Evolutionary conservation across 2,797 vertebrate species (phyloP), one percentile per base, ranked within the genome.

Genomic region (Antennarius maculatus): DNA sequence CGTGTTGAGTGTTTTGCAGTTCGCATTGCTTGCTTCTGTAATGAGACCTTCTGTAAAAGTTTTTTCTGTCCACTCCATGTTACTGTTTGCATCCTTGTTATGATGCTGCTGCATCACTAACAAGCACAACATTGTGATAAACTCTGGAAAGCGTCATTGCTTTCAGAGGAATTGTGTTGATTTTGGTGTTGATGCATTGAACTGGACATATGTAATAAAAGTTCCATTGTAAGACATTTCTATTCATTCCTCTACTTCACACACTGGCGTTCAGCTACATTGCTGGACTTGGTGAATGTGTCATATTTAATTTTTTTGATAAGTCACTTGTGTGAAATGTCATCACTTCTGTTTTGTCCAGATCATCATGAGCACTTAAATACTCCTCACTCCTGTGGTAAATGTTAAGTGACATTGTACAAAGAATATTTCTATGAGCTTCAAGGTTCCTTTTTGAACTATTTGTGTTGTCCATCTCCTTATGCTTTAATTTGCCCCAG

Each of bases 321-420:
- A 8, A 55, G 14, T 54, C 15, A 65, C 81, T 15, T 48, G 6
- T 16, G 13, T 15, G 18, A 54, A 68, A 55, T 47, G 1, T 0
- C 54, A 60, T 66, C 0, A 42, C 70, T 70, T 64, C 39, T 7
- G 41, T 59, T 72, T 69, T 86, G 91, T 93, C 90, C 91, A 94
- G 90, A 78, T 94, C 90, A 88, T 72, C 91, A 83, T 91, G 69
- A 79, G 67, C 81, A 89, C 86, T 87, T 88, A 4, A 76, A 50
- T 75, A 48, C 57, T 66, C 18, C 54, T 75, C 17, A 18, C 12
- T 49, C 53, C 46, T 27, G 27, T 82, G 18, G 41, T 76, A 65
- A 70, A 63, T 77, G 60, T 81, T 70, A 56, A 81, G 66, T 85
- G 80, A 79, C 54, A 34, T 61, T 86, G 71, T 86, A 71, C 79